These are phyloP conservation scores for Raja brachyura DNA, from an alignment of 2,113 vertebrate genomes.

Conservation along the genomic window DNA sequence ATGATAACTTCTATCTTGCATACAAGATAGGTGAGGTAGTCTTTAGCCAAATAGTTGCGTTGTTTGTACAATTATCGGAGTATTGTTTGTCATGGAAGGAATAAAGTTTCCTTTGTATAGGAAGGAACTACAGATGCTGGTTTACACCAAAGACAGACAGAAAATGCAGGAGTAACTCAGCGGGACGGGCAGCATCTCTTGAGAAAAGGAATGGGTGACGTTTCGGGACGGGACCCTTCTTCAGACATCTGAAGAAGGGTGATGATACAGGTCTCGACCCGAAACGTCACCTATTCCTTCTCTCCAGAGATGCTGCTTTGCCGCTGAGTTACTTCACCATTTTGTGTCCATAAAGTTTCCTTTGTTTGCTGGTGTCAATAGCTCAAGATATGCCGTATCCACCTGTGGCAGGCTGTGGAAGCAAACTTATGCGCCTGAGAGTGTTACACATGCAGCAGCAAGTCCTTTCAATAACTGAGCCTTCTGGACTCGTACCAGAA, in stretches of 20 bases:
- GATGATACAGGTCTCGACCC: too few relatives aligned
- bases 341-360: background rate
- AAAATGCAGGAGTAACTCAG: too few relatives aligned
- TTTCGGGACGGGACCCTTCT: too few relatives aligned
- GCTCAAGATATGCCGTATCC: background rate
- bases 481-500: conserved; percentile 10
- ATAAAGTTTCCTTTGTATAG: background rate
- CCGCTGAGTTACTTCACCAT: too few relatives aligned
- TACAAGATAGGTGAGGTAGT: background rate
- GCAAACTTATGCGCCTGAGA: background rate
- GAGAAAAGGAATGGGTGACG: too few relatives aligned
- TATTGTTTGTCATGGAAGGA: background rate
- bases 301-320: too few relatives aligned
- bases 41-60: background rate
- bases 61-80: background rate
- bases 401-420: too few relatives aligned
- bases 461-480: conserved; percentile 6
- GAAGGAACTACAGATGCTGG: too few relatives aligned
- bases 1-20: background rate
- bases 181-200: too few relatives aligned
- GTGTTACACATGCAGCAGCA: background rate
- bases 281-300: too few relatives aligned
- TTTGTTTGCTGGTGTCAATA: background rate
- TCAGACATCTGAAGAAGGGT: too few relatives aligned
- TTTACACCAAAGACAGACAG: too few relatives aligned